phyloP scores from a whole-genome alignment of 2,888 invertebrate species.

The Netelia fuscicornis region DNA sequence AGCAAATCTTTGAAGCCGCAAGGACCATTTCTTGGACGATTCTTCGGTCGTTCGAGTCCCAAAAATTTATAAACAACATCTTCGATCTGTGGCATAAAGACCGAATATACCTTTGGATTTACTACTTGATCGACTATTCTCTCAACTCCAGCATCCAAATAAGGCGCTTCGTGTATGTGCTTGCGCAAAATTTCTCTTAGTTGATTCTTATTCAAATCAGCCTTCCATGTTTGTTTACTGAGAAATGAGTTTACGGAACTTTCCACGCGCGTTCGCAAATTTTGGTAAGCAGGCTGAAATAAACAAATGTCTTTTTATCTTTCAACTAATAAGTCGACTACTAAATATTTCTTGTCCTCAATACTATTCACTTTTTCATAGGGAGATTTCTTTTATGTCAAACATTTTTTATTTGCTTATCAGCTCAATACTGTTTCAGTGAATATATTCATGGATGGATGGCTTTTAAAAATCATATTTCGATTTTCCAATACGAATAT shows the following conservation, averaged over 20 bases:
- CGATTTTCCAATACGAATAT: too few relatives aligned
- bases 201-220: slow-evolving; percentile 96
- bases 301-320: slow-evolving; percentile 26
- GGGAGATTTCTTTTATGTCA: too few relatives aligned
- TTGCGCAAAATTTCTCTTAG: slow-evolving; percentile 94
- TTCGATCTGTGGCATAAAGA: slow-evolving; percentile 96
- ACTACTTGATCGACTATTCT: slow-evolving; percentile 98
- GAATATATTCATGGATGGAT: too few relatives aligned
- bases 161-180: slow-evolving; percentile 95
- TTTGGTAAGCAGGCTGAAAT: slow-evolving; percentile 95
- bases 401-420: too few relatives aligned
- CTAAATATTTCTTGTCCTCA: neutral
- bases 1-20: slow-evolving; percentile 87
- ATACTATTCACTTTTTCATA: too few relatives aligned
- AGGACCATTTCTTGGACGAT: slow-evolving; percentile 79
- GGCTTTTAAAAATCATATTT: too few relatives aligned
- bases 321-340: neutral
- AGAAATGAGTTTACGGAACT: slow-evolving; percentile 94
- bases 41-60: slow-evolving; percentile 91
- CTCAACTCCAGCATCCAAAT: slow-evolving; percentile 95
- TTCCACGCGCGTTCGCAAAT: slow-evolving; percentile 95
- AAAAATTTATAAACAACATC: slow-evolving; percentile 95
- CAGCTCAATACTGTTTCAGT: too few relatives aligned
- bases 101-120: slow-evolving; percentile 95
- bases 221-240: slow-evolving; percentile 92